Evolutionary conservation across 1,140 invertebrate species (phyloP), one percentile per base, ranked within the genome.

Genomic region (Musca domestica): DNA sequence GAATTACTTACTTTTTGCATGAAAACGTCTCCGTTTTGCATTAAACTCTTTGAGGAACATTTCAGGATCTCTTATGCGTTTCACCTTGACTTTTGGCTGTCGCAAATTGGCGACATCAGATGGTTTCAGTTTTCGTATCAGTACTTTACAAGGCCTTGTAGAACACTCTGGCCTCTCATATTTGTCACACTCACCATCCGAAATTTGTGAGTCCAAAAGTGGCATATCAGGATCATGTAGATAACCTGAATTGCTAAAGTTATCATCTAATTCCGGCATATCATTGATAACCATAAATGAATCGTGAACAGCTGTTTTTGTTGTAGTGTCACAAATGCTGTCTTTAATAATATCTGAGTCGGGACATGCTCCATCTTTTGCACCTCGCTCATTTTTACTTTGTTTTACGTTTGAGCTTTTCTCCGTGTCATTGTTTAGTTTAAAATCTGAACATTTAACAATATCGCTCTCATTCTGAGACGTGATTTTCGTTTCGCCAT

Each of bases 41-140:
- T 49, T n/a, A 4, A 30, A 63, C 4, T 68, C 19, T 14, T 49
- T 25, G 2, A 19, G 7, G 10, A 17, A 34, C 3, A 49, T 27
- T 12, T 48, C 56, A 0, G 10, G 20, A 63, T 64, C 25, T 9
- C 10, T 41, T 12, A 68, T 22, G 15, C 67, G 67, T 30, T 52
- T 9, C 6, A 68, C 17, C 20, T 49, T 58, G 2, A 68, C 25
- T 48, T 34, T 64, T 6, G 67, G 67, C 22, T 68, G 67, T 4
- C 67, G 56, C 19, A 68, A 51, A 41, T 22, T 51, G 7, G 25
- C 19, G 1, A 68, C 41, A 68, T 68, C 67, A 6, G 46, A 17
- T 14, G 61, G 23, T 46, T 20, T 22, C 19, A 68, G 15, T 52
- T 46, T 63, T 7, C 47, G 56, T 25, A 68, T 12, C 34, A 34